Percentiles rank a stretch among this genome's conserved stretches.
phyloP scores from a whole-genome alignment of 2,113 vertebrate genomes.

The Cryptoleucopteryx plumbea region DNA sequence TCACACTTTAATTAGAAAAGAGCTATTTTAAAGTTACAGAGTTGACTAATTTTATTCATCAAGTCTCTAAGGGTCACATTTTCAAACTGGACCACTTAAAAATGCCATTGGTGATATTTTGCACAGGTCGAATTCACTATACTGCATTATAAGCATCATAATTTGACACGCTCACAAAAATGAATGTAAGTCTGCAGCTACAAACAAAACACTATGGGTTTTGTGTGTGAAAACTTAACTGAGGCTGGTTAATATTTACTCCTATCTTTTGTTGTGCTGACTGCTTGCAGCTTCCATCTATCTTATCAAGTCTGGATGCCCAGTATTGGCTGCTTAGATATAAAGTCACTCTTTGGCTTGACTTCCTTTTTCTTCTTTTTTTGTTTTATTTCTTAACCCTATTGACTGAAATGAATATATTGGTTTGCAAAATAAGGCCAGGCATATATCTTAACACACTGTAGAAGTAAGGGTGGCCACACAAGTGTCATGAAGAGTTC shows the following conservation, averaged over 20 bases:
- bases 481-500: accelerated
- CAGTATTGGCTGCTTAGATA: too few relatives aligned
- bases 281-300: not conserved
- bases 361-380: not conserved
- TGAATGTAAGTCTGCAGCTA: not conserved
- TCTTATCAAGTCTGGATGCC: not conserved
- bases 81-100: slow-evolving; percentile 51
- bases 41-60: slow-evolving; percentile 61
- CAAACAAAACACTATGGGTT: not conserved
- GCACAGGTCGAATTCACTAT: not conserved
- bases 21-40: slow-evolving; percentile 66
- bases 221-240: not conserved
- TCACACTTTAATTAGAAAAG: slow-evolving; percentile 67
- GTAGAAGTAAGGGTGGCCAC: not conserved
- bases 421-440: not conserved
- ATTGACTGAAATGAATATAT: not conserved
- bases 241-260: not conserved
- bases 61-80: slow-evolving; percentile 42
- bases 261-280: not conserved
- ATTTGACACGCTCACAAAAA: not conserved
- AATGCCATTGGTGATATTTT: slow-evolving; percentile 30
- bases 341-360: not conserved
- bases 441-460: too few relatives aligned
- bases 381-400: not conserved
- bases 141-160: not conserved